Base-by-base conservation (phyloP, 2,113 vertebrate genomes). In the Antechinus stuartii region DNA sequence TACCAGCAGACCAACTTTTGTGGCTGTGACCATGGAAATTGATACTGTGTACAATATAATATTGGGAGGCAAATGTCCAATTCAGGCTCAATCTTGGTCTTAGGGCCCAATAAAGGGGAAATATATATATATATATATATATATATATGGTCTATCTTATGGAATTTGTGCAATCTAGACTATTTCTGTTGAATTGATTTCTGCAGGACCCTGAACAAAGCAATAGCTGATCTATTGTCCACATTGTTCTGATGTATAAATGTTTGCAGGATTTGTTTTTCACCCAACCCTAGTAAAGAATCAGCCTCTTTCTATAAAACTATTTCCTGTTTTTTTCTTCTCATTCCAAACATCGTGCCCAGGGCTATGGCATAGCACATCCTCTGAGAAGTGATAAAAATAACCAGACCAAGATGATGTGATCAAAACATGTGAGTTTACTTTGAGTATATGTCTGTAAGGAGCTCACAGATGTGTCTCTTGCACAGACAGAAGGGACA, bases 31-130 rank as follows among this genome's bases (percentile, higher is more conserved):
- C 42, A 84, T 22, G 16, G 68, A 84, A 84, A 42, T 1, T 84
- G 68, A 84, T 27, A 2, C 9, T 0, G 0, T 54, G 2, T 55
- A 54, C 47, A 9, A 7, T 26, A 9, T 23, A 76, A 50, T 0
- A 47, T 10, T 7, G 68, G 0, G 0, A 27, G 42, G 89, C 25
- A 89, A 91, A 93, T 68, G 90, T 93, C 93, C 92, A 0, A 25
- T 5, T 26, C 92, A 57, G 76, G 53, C 26, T 24, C 90, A 35
- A 6, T 49, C 68, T 52, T 55, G 42, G 89, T 47, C 42, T 90
- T 92, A 94, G 95, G 90, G 90, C 94, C 68, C 94, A 95, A 53
- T 52, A 53, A 61, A 57, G 26, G 50, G 46, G 90, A 30, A 46
- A 42, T 22, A 54, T 22, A 54, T 10, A 52, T 10, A 49, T 49